Percentiles rank a stretch among this genome's conserved stretches.
Evolutionary conservation across 2,888 invertebrate genomes (phyloP).

Genomic region (Nomada ferruginata): DNA sequence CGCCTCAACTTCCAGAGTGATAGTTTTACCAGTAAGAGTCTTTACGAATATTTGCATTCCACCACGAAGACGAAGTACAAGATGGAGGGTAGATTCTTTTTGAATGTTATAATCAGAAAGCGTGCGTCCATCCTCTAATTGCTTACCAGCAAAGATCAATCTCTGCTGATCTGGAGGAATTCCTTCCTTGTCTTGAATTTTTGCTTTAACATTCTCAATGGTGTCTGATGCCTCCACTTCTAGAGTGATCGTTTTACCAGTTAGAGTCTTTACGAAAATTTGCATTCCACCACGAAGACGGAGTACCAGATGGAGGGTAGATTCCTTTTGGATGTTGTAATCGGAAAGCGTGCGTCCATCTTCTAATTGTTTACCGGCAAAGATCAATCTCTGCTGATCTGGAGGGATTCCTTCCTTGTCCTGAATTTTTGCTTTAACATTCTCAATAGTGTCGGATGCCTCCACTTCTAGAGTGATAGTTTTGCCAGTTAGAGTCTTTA

Average conservation of each 20-base stretch:
- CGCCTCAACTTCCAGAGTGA: conserved; percentile 70
- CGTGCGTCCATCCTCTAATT: conserved; percentile 72
- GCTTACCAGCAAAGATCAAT: conserved; percentile 74
- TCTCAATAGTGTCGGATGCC: conserved; percentile 63
- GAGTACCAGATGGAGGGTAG: conserved; percentile 70
- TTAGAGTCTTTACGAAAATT: conserved; percentile 74
- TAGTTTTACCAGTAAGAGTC: conserved; percentile 63
- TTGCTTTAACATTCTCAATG: conserved; percentile 70
- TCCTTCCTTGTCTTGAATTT: conserved; percentile 73
- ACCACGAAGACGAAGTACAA: conserved; percentile 72
- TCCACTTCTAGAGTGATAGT: conserved; percentile 68
- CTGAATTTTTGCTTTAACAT: conserved; percentile 67
- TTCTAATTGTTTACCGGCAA: conserved; percentile 73
- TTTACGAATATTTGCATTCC: conserved; percentile 73
- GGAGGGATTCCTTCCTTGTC: conserved; percentile 73
- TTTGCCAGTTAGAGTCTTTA: conserved; percentile 63
- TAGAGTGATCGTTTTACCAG: conserved; percentile 72
- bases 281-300: conserved; percentile 75
- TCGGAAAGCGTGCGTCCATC: conserved; percentile 73
- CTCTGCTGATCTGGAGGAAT: conserved; percentile 73
- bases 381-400: conserved; percentile 73
- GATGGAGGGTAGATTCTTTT: conserved; percentile 72
- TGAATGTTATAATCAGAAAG: conserved; percentile 75
- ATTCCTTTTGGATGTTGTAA: conserved; percentile 75
- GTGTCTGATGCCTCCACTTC: conserved; percentile 72